Base-by-base conservation (phyloP, 2,797 vertebrate species). In the Anabas testudineus region DNA sequence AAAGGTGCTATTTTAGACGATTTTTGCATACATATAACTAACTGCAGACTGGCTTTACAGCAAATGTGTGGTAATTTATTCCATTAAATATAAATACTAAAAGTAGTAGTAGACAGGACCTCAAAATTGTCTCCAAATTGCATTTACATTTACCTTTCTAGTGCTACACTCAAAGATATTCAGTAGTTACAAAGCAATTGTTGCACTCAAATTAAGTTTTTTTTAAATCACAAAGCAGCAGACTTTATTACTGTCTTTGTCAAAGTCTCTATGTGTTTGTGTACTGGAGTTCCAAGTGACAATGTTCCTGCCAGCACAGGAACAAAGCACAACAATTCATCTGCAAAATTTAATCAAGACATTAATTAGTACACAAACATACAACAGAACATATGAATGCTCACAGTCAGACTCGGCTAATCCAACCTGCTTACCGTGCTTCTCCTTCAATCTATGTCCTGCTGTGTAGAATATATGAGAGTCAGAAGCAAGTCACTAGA, bases 321-420 rank as follows among this genome's bases (percentile, higher is more conserved):
- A 78, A 89, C 80, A 87, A 85, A 80, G 66, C 67, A 1, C 64
- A 13, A 15, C 70, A 68, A 76, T 84, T 87, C 81, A 60, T 74
- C 86, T 49, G 71, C 61, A 74, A 80, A 87, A 87, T 90, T 85
- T 90, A 90, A 93, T 91, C 83, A 89, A 88, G 79, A 84, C 84
- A 88, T 89, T 86, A 88, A 90, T 90, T 87, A 77, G 78, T 43
- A 62, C 81, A 83, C 78, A 89, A 84, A 89, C 77, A 60, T 65
- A 56, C 65, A 69, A 74, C 76, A 69, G 78, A 76, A 80, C 67
- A 76, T 82, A 80, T 74, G 78, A 58, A 74, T 10, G 57, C 42
- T 51, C 71, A 51, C 71, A 79, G 76, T 75, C 57, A 59, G 76
- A 70, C 12, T 0, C 70, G 58, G 66, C 49, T 90, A 90, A 91